These are phyloP conservation scores for Brachionus angularis DNA, from an alignment of 1,140 invertebrate genomes.

Conservation along the genomic window DNA sequence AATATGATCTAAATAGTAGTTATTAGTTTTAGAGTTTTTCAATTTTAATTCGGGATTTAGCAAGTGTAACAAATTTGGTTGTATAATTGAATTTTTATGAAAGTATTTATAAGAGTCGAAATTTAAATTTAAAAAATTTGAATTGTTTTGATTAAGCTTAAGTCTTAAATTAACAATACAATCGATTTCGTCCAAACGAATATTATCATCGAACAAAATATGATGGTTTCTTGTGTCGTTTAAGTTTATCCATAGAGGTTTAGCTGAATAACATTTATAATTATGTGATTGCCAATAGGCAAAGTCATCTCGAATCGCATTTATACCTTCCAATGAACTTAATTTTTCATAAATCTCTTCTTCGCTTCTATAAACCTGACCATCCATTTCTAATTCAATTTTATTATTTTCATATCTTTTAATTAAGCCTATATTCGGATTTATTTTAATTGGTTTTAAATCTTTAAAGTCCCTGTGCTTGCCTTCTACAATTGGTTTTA, in stretches of 20 bases:
- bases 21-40: no score
- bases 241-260: conserved; percentile 32
- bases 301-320: conserved; percentile 43
- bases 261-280: conserved; percentile 37
- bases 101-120: no score
- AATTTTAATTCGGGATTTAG: no score
- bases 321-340: conserved; percentile 28
- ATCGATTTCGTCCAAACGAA: conserved; percentile 8
- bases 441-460: conserved; percentile 26
- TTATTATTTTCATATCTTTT: conserved; percentile 11
- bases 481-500: conserved; percentile 8
- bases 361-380: conserved; percentile 5
- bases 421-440: neutral
- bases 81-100: no score
- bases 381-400: conserved; percentile 14
- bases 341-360: conserved; percentile 35
- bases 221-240: conserved; percentile 36
- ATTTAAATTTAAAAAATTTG: no score
- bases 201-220: conserved; percentile 43
- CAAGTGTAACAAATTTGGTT: no score
- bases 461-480: conserved; percentile 22
- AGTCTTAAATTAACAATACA: conserved; percentile 39
- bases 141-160: no score
- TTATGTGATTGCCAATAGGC: conserved; percentile 40
- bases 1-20: no score